Conservation (phyloP, 1,140 invertebrate genomes). For the Drosophila bifasciata region DNA sequence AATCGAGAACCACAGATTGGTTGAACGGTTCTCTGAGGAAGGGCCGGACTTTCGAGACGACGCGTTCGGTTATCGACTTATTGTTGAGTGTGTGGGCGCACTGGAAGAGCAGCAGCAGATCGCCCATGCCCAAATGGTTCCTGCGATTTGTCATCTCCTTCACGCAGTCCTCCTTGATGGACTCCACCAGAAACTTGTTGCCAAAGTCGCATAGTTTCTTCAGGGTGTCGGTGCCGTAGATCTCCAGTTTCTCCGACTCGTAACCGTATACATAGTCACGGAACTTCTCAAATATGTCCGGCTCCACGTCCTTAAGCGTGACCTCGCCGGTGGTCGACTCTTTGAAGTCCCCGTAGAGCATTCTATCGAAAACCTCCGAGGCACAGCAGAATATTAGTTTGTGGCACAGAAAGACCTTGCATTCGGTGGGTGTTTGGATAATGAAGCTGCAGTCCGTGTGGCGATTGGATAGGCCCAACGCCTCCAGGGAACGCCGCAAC, state of each 20-base stretch:
- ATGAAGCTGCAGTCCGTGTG: slow-evolving; percentile 25
- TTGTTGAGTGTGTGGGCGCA: slow-evolving; percentile 15
- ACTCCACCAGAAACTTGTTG: slow-evolving; percentile 23
- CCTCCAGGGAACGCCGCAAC: slow-evolving; percentile 6
- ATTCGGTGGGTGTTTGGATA: slow-evolving; percentile 3
- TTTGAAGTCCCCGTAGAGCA: slow-evolving; percentile 15
- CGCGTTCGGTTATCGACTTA: background rate
- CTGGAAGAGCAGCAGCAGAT: slow-evolving; percentile 22
- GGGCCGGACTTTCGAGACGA: background rate
- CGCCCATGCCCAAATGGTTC: background rate
- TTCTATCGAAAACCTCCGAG: slow-evolving; percentile 28
- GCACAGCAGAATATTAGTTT: slow-evolving; percentile 23
- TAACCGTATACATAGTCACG: slow-evolving; percentile 24
- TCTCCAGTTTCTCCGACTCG: slow-evolving; percentile 10
- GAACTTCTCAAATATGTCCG: slow-evolving; percentile 23
- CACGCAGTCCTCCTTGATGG: slow-evolving; percentile 24
- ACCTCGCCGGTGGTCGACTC: slow-evolving; percentile 15
- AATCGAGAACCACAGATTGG: slow-evolving; percentile 4
- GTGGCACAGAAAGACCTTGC: slow-evolving; percentile 10
- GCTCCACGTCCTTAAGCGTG: slow-evolving; percentile 1
- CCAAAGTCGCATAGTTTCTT: slow-evolving; percentile 10
- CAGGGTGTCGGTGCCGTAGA: slow-evolving; percentile 13
- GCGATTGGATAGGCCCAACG: slow-evolving; percentile 10
- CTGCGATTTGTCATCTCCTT: slow-evolving; percentile 3
- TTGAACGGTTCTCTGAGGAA: background rate